These are phyloP conservation scores for Andrena cerasifolii DNA, from an alignment of 1,140 invertebrate species.

Conservation along the genomic window DNA sequence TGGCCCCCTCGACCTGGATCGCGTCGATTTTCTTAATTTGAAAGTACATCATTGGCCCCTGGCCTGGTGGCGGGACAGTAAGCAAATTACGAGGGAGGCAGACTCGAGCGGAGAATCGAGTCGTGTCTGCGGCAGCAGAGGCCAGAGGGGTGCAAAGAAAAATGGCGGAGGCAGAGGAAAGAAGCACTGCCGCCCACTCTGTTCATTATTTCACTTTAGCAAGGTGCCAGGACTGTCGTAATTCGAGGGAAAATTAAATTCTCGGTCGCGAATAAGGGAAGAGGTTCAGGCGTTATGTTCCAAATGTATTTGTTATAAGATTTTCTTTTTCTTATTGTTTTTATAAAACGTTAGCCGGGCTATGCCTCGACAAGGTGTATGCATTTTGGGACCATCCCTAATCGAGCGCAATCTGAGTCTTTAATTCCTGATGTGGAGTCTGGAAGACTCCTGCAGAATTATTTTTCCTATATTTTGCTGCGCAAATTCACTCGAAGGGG, in stretches of 20 bases:
- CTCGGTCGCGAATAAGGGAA: background rate
- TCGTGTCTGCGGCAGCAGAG: background rate
- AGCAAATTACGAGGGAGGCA: slow-evolving; percentile 24
- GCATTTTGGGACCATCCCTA: too few species aligned
- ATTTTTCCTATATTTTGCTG: too few species aligned
- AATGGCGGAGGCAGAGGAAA: background rate
- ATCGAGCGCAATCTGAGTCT: too few species aligned
- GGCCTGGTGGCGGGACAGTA: background rate
- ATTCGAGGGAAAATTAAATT: slow-evolving; percentile 27
- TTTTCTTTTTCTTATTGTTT: too few species aligned
- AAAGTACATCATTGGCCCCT: slow-evolving; percentile 27
- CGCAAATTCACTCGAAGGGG: too few species aligned
- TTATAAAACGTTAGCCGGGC: too few species aligned
- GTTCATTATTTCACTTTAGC: slow-evolving; percentile 18
- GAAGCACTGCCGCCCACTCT: slow-evolving; percentile 7
- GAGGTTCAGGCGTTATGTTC: too few species aligned
- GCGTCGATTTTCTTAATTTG: slow-evolving; percentile 33
- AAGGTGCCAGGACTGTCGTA: background rate
- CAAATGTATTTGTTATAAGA: too few species aligned
- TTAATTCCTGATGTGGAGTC: too few species aligned
- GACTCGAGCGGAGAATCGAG: slow-evolving; percentile 4
- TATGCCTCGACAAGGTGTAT: too few species aligned
- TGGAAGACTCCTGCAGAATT: too few species aligned
- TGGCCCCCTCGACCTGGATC: slow-evolving; percentile 7
- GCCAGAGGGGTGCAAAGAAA: background rate